Base-by-base conservation (phyloP, 2,113 vertebrate species). In the Morone saxatilis region DNA sequence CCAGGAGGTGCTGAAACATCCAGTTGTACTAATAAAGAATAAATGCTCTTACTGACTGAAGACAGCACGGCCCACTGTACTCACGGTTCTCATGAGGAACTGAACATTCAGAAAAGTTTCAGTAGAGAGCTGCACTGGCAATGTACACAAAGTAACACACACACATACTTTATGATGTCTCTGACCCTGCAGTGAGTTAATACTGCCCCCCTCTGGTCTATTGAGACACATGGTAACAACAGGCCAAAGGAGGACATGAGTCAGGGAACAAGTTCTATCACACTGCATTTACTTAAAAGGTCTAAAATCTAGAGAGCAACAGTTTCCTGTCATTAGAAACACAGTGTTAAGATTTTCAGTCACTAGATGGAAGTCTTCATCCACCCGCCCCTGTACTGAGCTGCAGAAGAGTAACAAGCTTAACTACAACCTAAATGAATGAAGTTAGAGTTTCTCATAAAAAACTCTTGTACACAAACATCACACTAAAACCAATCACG, bases 171-270 rank as follows among this genome's bases (percentile, higher is more conserved):
- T 9, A 11, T 8, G 43, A 47, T 12, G 17, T 1, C 16, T 53
- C 61, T 38, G 31, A 11, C 4, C 10, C 50, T 65, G 45, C n/a
- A n/a, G n/a, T 53, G 79, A 11, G 72, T 38, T 31, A 17, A 19
- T 54, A 50, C 79, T 89, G 84, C 84, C 89, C 0, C 88, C 86
- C 0, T 65, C 61, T 87, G 91, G 86, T 87, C 17, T 9, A 31
- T 11, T 22, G 25, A 74, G 6, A 7, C 9, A 81, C 1, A 16
- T 51, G 22, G n/a, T 17, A 40, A 31, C 16, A 14, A 50, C 36
- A 75, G 25, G 25, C 3, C 4, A 54, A 6, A 63, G 2, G 36
- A 71, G 6, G 6, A 59, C 5, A 51, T 4, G 8, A 48, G 13
- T 22, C 1, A 8, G 14, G 9, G 1, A 56, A 20, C 2, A 68